Conservation (phyloP, 1,140 invertebrate genomes). For the Caenorhabditis latens region DNA sequence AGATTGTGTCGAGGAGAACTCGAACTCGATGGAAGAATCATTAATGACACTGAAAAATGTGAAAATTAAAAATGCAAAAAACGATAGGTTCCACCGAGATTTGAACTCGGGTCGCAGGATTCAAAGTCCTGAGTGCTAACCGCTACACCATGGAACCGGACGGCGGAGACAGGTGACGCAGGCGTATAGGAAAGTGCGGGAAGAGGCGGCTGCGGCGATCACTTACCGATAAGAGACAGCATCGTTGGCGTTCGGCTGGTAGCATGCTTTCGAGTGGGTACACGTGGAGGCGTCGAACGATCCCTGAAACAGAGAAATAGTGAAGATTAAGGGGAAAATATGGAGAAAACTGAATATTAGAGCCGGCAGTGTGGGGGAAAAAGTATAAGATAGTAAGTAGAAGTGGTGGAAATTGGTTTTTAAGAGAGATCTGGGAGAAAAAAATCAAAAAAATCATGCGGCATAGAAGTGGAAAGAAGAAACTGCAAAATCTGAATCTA, state of each 20-base stretch:
- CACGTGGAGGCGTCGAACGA: background rate
- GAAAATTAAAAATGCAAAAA: slow-evolving; percentile 2
- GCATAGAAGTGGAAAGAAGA: background rate
- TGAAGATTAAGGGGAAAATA: background rate
- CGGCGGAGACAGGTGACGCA: background rate
- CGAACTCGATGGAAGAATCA: slow-evolving; percentile 25
- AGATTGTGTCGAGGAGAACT: slow-evolving; percentile 17
- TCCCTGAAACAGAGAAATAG: background rate
- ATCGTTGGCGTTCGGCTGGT: background rate
- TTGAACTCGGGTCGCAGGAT: slow-evolving; percentile 77
- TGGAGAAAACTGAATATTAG: background rate
- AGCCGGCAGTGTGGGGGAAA: too few species aligned
- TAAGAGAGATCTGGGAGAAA: background rate
- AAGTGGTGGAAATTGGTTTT: background rate
- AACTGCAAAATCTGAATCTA: background rate
- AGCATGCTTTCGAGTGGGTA: background rate
- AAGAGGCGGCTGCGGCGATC: background rate
- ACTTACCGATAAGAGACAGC: slow-evolving; percentile 38
- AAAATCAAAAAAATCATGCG: background rate
- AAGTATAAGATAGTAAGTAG: background rate
- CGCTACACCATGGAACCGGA: slow-evolving; percentile 69
- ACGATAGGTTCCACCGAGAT: slow-evolving; percentile 66
- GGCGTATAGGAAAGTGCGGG: background rate
- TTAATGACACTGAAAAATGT: slow-evolving; percentile 40
- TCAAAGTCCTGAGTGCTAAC: slow-evolving; percentile 77